Evolutionary conservation across 2,797 vertebrate species (phyloP), one percentile per base, ranked within the genome.

Genomic region (Oreortyx pictus): DNA sequence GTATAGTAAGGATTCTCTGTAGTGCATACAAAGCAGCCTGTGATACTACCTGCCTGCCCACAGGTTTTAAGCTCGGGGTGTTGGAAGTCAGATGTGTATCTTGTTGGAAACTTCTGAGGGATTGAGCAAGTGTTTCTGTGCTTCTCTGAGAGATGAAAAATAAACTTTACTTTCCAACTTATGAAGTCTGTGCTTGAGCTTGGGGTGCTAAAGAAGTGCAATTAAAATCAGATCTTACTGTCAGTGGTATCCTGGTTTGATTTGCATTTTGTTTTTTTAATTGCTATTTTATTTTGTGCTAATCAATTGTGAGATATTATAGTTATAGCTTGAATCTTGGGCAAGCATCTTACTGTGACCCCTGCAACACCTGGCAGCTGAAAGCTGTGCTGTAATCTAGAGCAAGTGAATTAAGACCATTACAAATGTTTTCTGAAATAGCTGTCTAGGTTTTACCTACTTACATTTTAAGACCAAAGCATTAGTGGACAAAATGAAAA

Each of bases 1-100:
- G 59, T 0, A 22, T 78, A 78, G 60, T 89, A 86, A 89, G 88
- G 91, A 93, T 94, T 94, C 92, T 75, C 77, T 73, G 25, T 60
- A 16, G 62, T 64, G 33, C 50, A 20, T 2, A 66, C 66, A 39
- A 73, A 73, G 70, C 29, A 94, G 80, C 71, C 74, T 82, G 74
- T 90, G 88, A 61, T 73, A 87, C 57, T 84, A 74, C 18, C 83
- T 92, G 74, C 64, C 71, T 84, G 67, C 86, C 81, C 31, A 17
- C 60, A 79, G 71, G 60, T 78, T 90, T 77, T 90, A 76, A 73
- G 56, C 83, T 88, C 61, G 14, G 56, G 56, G 25, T 82, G 25
- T 33, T 92, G 82, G 56, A 86, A 92, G 67, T 86, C 80, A 76
- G 57, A 64, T 90, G 23, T 61, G 60, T 76, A 50, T 44, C 82